phyloP scores from a whole-genome alignment of 2,888 invertebrate genomes.

The Agapostemon virescens region DNA sequence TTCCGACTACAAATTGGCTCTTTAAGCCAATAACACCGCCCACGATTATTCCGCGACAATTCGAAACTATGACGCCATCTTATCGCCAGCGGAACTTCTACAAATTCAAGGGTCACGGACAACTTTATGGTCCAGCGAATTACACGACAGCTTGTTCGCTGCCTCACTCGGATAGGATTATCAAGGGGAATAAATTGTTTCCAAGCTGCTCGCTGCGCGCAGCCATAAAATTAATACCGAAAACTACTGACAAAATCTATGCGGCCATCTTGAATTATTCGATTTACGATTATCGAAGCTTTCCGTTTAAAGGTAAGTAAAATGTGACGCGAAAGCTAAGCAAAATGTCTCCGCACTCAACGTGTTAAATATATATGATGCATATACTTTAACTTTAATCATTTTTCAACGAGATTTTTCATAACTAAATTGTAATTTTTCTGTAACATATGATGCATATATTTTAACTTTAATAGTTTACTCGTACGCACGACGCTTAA shows the following conservation, averaged over 20 bases:
- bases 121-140: constrained; percentile 9
- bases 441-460: too few species aligned
- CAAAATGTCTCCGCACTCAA: too few species aligned
- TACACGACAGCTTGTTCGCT: constrained; percentile 17
- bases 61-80: constrained; percentile 44
- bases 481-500: too few species aligned
- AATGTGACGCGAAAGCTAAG: too few species aligned
- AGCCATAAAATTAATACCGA: not conserved
- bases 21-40: constrained; percentile 57
- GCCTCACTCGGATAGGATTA: constrained; percentile 6
- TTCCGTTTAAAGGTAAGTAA: too few species aligned
- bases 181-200: constrained; percentile 25
- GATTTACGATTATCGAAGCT: too few species aligned
- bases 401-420: too few species aligned
- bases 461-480: too few species aligned
- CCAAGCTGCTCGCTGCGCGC: not conserved
- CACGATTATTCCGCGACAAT: constrained; percentile 50
- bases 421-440: too few species aligned
- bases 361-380: too few species aligned
- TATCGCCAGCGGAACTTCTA: constrained; percentile 18
- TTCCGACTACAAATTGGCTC: constrained; percentile 66
- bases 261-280: not conserved
- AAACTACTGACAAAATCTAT: not conserved
- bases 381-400: too few species aligned
- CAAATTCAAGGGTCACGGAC: not conserved